phyloP scores from a whole-genome alignment of 1,140 invertebrate species.

The Rhynchophorus ferrugineus region DNA sequence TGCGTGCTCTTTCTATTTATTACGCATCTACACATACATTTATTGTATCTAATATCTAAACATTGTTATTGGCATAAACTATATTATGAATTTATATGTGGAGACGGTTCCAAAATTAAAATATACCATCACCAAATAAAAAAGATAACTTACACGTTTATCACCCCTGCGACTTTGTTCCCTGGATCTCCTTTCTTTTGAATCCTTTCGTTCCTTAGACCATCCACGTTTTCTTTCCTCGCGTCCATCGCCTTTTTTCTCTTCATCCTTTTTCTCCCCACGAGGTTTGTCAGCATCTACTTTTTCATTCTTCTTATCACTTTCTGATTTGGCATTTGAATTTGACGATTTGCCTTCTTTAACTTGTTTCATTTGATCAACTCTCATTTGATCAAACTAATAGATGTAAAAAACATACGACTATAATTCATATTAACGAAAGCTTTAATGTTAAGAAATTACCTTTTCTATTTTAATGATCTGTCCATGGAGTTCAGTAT shows the following conservation, averaged over 20 bases:
- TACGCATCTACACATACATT: no score
- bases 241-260: no score
- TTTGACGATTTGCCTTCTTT: conserved; percentile 18
- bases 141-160: conserved; percentile 5
- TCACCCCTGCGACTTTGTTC: conserved; percentile 1
- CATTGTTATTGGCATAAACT: no score
- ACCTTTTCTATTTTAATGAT: conserved; percentile 86
- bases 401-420: conserved; percentile 1
- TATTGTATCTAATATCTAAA: no score
- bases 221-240: no score
- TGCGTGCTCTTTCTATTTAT: no score
- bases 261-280: no score
- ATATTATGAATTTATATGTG: no score
- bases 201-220: neutral
- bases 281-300: conserved; percentile 39
- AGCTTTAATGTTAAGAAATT: no score
- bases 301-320: conserved; percentile 40
- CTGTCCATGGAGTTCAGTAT: conserved; percentile 84
- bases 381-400: conserved; percentile 24
- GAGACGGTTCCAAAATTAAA: no score
- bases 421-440: no score
- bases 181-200: conserved; percentile 14
- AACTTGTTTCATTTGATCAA: conserved; percentile 23
- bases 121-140: no score
- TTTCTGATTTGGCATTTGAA: conserved; percentile 32